phyloP scores from a whole-genome alignment of 2,888 invertebrate species.

The Calliopum simillimum region DNA sequence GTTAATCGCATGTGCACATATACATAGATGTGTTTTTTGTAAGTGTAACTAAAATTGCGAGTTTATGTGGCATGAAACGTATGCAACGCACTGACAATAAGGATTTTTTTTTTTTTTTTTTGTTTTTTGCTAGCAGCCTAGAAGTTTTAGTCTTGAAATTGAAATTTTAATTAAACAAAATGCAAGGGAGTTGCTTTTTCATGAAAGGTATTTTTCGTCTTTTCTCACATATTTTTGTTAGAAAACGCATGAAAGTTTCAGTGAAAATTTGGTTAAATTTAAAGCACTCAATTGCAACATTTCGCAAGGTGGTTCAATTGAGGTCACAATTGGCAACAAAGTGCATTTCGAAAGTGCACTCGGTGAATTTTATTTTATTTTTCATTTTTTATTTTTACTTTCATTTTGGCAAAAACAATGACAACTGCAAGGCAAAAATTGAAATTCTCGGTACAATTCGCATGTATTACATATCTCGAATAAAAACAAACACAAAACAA shows the following conservation, averaged over 20 bases:
- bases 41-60: not conserved
- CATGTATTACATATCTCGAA: too few species aligned
- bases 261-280: not conserved
- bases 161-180: conserved; percentile 47
- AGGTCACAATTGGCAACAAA: too few species aligned
- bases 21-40: not conserved
- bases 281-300: not conserved
- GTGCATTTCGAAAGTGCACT: too few species aligned
- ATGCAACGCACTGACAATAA: conserved; percentile 4
- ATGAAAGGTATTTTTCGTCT: not conserved
- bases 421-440: too few species aligned
- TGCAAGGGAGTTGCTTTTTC: not conserved
- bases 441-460: too few species aligned
- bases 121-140: not conserved
- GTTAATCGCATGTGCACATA: not conserved
- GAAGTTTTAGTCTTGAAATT: conserved; percentile 39
- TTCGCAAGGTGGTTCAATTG: not conserved
- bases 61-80: not conserved
- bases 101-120: conserved; percentile 9
- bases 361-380: too few species aligned
- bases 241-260: not conserved
- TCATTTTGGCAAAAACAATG: too few species aligned
- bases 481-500: too few species aligned
- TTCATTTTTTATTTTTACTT: too few species aligned
- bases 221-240: not conserved